Conservation (phyloP, 2,888 invertebrate genomes). For the Endomychus coccineus region DNA sequence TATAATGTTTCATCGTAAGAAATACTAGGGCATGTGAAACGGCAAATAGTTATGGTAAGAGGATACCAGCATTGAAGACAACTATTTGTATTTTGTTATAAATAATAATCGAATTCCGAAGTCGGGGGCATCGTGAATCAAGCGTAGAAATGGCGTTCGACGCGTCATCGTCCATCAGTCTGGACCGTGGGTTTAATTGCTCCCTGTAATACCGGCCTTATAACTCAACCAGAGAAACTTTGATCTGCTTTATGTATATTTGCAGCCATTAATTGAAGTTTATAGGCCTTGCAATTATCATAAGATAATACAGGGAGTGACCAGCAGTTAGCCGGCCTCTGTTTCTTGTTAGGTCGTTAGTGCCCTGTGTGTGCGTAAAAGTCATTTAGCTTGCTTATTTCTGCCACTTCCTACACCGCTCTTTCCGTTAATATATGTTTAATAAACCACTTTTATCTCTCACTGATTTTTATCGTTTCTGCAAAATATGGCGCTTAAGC, state of each 20-base stretch:
- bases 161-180: constrained; percentile 42
- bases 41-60: no score
- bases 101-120: constrained; percentile 17
- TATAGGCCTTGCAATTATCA: constrained; percentile 45
- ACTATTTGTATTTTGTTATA: no score
- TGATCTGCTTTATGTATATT: constrained; percentile 44
- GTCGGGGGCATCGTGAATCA: constrained; percentile 29
- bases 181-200: constrained; percentile 44
- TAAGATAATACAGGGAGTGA: constrained; percentile 44
- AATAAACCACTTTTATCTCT: constrained; percentile 16
- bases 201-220: constrained; percentile 38
- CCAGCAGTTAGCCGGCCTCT: constrained; percentile 25
- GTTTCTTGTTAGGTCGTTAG: constrained; percentile 12
- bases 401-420: constrained; percentile 36
- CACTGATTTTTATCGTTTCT: constrained; percentile 11
- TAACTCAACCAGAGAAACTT: constrained; percentile 43
- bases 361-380: constrained; percentile 28
- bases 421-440: constrained; percentile 15
- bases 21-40: no score
- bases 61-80: no score
- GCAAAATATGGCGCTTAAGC: constrained; percentile 13
- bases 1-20: no score
- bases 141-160: constrained; percentile 35
- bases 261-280: constrained; percentile 45
- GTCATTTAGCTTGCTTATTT: constrained; percentile 31